A percentile compares a stretch with the other conserved stretches of the same genome.
These are phyloP conservation scores for Venturia canescens DNA, from an alignment of 1,140 invertebrate species.

Conservation along the genomic window DNA sequence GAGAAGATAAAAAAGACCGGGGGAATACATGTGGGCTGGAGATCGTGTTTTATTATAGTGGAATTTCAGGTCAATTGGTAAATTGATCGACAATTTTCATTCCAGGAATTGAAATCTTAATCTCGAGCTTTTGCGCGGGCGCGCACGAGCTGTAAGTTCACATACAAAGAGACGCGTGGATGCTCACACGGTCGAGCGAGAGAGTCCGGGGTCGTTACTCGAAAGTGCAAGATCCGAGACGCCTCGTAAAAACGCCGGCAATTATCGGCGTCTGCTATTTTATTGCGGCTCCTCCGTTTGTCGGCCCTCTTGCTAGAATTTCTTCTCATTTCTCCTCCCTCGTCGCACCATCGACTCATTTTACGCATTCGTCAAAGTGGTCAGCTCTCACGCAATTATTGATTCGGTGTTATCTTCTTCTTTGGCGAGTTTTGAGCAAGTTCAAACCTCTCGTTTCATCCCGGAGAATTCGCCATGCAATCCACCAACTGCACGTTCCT, in stretches of 20 bases:
- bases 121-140: conserved; percentile 54
- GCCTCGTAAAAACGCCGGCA: conserved; percentile 68
- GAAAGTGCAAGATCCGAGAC: conserved; percentile 59
- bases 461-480: too few species aligned
- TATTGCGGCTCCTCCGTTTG: conserved; percentile 60
- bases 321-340: conserved; percentile 27
- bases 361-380: conserved; percentile 1
- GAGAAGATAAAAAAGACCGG: conserved; percentile 15
- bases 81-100: conserved; percentile 75
- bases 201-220: conserved; percentile 60
- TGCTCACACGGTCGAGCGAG: conserved; percentile 31
- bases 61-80: conserved; percentile 75
- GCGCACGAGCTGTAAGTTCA: background rate
- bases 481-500: too few species aligned
- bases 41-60: conserved; percentile 69
- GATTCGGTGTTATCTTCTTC: too few species aligned
- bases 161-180: background rate
- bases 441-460: too few species aligned
- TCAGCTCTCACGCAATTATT: background rate
- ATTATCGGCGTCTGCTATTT: conserved; percentile 72
- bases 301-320: conserved; percentile 46
- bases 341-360: conserved; percentile 12
- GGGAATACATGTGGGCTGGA: conserved; percentile 62
- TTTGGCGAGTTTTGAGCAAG: too few species aligned
- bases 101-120: conserved; percentile 73